phyloP scores from a whole-genome alignment of 2,888 invertebrate genomes.

The Desoria tigrina region DNA sequence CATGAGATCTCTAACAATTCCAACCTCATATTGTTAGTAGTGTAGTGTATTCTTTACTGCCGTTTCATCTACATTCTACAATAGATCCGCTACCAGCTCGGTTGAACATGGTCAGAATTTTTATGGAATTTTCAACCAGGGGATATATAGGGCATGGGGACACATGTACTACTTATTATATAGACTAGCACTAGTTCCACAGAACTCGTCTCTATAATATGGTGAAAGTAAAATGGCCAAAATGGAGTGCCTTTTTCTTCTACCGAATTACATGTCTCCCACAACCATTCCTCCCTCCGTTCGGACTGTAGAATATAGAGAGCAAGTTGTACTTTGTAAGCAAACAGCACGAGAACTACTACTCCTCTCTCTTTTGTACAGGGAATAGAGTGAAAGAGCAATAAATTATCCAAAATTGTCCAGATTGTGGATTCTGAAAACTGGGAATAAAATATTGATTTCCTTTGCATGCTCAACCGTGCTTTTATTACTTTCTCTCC shows the following conservation, averaged over 20 bases:
- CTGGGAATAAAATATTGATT: conserved; percentile 21
- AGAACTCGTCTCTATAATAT: not conserved
- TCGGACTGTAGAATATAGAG: not conserved
- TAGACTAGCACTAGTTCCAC: not conserved
- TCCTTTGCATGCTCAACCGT: not conserved
- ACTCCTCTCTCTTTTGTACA: not conserved
- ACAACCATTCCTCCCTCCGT: not conserved
- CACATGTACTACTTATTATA: not conserved
- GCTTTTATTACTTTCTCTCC: conserved; percentile 3
- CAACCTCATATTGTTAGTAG: too few species aligned
- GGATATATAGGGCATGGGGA: not conserved
- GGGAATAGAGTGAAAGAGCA: conserved; percentile 13
- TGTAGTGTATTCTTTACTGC: conserved; percentile 6
- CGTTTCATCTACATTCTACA: not conserved
- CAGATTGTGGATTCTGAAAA: conserved; percentile 12
- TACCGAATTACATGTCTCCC: not conserved
- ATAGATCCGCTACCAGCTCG: not conserved
- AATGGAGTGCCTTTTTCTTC: not conserved
- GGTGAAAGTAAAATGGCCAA: not conserved
- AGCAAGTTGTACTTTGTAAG: not conserved
- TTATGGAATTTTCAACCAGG: conserved; percentile 6
- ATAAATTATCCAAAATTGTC: conserved; percentile 25
- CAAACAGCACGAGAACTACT: not conserved
- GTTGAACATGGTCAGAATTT: conserved; percentile 7
- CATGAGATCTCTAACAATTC: too few species aligned